phyloP scores from a whole-genome alignment of 2,888 invertebrate genomes.

The Brachycybe producta region DNA sequence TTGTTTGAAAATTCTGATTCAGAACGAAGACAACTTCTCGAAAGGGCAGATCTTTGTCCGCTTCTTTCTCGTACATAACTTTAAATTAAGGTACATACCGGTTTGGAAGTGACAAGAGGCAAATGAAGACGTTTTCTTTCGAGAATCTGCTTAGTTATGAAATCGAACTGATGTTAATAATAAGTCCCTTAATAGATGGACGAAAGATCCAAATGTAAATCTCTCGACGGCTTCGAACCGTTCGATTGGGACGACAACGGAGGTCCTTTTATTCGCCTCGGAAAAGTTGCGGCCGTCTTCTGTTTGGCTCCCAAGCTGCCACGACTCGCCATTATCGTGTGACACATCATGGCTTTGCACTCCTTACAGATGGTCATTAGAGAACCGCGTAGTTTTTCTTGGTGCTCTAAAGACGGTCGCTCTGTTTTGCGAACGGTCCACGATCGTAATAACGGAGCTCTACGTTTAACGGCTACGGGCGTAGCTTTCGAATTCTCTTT shows the following conservation, averaged over 20 bases:
- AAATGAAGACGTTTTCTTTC: too few species aligned
- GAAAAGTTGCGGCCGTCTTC: not conserved
- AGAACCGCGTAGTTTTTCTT: slow-evolving; percentile 40
- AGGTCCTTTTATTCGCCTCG: not conserved
- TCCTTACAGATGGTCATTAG: slow-evolving; percentile 86
- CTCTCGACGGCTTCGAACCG: slow-evolving; percentile 13
- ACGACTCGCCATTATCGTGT: slow-evolving; percentile 57
- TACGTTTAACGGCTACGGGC: slow-evolving; percentile 35
- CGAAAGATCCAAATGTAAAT: slow-evolving; percentile 17
- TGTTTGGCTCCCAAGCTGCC: slow-evolving; percentile 6
- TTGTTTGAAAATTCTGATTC: too few species aligned
- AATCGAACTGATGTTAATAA: too few species aligned
- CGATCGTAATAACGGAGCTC: slow-evolving; percentile 48
- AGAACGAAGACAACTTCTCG: too few species aligned
- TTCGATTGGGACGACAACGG: too few species aligned
- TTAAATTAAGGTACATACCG: too few species aligned
- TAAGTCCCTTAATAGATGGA: slow-evolving; percentile 17
- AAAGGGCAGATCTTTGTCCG: too few species aligned
- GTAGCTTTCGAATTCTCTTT: slow-evolving; percentile 21
- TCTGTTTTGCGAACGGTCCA: slow-evolving; percentile 35
- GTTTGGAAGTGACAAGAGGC: too few species aligned
- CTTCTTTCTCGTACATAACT: too few species aligned
- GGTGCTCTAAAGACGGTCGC: slow-evolving; percentile 10
- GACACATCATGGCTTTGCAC: slow-evolving; percentile 85
- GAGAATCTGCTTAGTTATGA: too few species aligned